Conservation (phyloP, 2,797 vertebrate species). For the Heliangelus exortis region DNA sequence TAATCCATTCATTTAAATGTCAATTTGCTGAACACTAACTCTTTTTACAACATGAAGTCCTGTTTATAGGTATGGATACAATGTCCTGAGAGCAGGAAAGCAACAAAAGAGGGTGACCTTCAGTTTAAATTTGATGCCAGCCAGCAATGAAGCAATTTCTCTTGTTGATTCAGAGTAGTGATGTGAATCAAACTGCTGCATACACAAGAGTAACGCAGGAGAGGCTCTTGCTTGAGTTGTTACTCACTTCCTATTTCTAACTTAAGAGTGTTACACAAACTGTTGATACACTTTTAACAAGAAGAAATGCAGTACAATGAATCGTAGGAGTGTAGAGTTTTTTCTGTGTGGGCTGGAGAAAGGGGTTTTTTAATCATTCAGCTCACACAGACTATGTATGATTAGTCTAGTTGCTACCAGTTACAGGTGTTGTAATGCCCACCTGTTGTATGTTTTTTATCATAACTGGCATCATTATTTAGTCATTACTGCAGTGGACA, state of each 20-base stretch:
- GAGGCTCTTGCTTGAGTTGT: constrained; percentile 5
- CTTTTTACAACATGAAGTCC: neutral
- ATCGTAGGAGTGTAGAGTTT: constrained; percentile 56
- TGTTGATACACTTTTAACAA: constrained; percentile 48
- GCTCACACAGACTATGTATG: constrained; percentile 46
- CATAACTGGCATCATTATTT: neutral
- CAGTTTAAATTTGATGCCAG: neutral
- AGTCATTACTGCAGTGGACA: constrained; percentile 31
- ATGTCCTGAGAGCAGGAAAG: neutral
- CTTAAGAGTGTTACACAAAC: constrained; percentile 57
- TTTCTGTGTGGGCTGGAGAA: constrained; percentile 68
- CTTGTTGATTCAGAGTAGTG: neutral
- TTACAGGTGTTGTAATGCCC: constrained; percentile 51
- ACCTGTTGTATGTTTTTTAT: constrained; percentile 40
- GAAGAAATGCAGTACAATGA: constrained; percentile 52
- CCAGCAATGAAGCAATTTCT: neutral
- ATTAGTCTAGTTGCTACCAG: constrained; percentile 35
- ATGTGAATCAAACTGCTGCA: neutral
- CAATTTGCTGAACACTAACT: neutral
- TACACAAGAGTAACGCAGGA: neutral
- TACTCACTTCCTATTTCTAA: constrained; percentile 62
- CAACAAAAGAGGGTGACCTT: neutral
- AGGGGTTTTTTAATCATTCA: constrained; percentile 38
- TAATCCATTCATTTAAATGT: neutral
- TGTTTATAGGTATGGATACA: neutral